Evolutionary conservation across 2,113 vertebrate genomes (phyloP).

Genomic region (Anolis sagrei): DNA sequence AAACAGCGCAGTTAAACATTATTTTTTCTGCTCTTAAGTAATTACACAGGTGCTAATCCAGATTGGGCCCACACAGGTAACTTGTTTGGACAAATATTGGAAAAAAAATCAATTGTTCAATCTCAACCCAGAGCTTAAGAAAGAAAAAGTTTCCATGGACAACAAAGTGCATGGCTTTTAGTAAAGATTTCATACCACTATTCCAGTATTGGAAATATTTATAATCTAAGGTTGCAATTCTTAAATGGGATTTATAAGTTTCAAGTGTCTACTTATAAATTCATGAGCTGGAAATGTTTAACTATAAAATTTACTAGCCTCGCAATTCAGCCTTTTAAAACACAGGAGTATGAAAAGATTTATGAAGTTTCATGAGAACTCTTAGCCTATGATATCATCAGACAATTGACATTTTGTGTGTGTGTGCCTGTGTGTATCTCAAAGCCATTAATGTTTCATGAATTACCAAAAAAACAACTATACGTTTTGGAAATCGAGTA

Average conservation of each 20-base stretch:
- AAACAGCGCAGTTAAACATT: background rate
- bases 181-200: slow-evolving; percentile 4
- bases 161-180: background rate
- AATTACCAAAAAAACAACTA: background rate
- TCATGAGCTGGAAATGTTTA: slow-evolving; percentile 53
- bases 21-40: background rate
- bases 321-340: slow-evolving; percentile 49
- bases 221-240: slow-evolving; percentile 37
- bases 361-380: slow-evolving; percentile 23
- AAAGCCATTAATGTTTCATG: background rate
- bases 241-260: slow-evolving; percentile 58
- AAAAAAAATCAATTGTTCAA: background rate
- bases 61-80: background rate
- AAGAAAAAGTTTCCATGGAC: no score
- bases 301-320: slow-evolving; percentile 51
- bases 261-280: slow-evolving; percentile 57
- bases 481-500: background rate
- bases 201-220: slow-evolving; percentile 28
- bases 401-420: background rate
- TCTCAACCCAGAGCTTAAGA: no score
- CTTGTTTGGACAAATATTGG: no score
- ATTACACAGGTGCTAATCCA: background rate
- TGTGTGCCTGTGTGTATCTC: background rate
- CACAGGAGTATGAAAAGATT: slow-evolving; percentile 28
- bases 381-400: background rate